Base-by-base conservation (phyloP, 2,888 invertebrate genomes). In the Icerya purchasi region DNA sequence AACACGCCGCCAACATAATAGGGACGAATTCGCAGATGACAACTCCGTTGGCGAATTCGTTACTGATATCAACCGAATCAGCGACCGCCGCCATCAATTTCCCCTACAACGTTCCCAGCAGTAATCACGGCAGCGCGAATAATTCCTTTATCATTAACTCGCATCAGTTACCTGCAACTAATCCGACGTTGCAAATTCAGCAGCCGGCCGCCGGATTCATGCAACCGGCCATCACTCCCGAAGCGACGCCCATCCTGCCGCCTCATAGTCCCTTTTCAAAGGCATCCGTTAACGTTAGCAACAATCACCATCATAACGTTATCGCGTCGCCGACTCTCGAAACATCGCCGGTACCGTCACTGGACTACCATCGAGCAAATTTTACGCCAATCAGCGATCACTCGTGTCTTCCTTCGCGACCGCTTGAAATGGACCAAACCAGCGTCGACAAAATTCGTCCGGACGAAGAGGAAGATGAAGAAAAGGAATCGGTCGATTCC, bases 61-160 rank as follows among this genome's bases (percentile, higher is more conserved):
- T 60, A 3, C 20, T 60, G 21, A 60, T 60, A 20, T 50, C 50
- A 23, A 51, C 60, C 56, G 60, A 60, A 51, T 50, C 60, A 1
- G 56, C 60, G 18, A 56, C 60, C 22, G 22, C 60, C 20, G 55
- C 55, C 19, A 2, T 36, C 1, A 24, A 50, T 10, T 56, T 55
- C n/a, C 51, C 57, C 2, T 55, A 55, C 55, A n/a, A n/a, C n/a
- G 36, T 55, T 2, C 25, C 55, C 3, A 55, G 49, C 36, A 21
- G 23, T 49, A 36, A 36, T 36, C 36, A 36, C 36, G 14, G 14
- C 14, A 5, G 14, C 5, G 36, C 8, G 14, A 57, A n/a, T n/a
- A 60, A 60, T 55, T 56, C 60, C n/a, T 60, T 51, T 36, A 22
- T 60, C 3, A 56, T 60, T 24, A 60, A 60, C 36, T 51, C 60